Percentiles rank a stretch among this genome's conserved stretches.
These are phyloP conservation scores for Pachydiplax longipennis DNA, from an alignment of 2,888 invertebrate genomes.

Conservation along the genomic window DNA sequence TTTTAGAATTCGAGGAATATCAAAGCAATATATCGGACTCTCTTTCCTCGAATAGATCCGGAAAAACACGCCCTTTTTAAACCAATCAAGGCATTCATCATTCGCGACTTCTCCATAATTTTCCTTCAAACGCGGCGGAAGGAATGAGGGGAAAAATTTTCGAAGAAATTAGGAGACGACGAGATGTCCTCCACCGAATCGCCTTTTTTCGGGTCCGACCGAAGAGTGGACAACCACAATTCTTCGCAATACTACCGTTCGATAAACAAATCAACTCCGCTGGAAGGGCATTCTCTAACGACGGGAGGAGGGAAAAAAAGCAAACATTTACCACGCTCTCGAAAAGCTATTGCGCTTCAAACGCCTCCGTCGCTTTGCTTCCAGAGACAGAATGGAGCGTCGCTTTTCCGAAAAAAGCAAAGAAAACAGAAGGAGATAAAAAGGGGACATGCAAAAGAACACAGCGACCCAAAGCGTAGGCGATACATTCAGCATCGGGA, in stretches of 20 bases:
- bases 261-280: background rate
- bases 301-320: background rate
- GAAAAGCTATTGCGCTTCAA: background rate
- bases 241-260: background rate
- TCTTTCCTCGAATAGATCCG: too few species aligned
- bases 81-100: background rate
- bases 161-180: background rate
- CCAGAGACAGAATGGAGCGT: background rate
- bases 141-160: background rate
- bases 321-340: background rate
- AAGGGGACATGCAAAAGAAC: background rate
- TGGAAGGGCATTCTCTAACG: background rate
- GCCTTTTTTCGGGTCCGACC: background rate
- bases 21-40: too few species aligned
- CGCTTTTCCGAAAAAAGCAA: background rate
- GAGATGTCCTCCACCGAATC: background rate
- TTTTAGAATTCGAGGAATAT: too few species aligned
- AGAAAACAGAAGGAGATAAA: too few species aligned
- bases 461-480: background rate
- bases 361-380: background rate
- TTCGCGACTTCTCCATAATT: background rate
- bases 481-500: constrained; percentile 13
- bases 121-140: background rate
- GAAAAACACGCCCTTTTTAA: background rate
- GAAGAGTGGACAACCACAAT: background rate